A percentile compares a stretch with the other conserved stretches of the same genome.
Evolutionary conservation across 2,113 vertebrate genomes (phyloP).

Genomic region (Nesoenas mayeri): DNA sequence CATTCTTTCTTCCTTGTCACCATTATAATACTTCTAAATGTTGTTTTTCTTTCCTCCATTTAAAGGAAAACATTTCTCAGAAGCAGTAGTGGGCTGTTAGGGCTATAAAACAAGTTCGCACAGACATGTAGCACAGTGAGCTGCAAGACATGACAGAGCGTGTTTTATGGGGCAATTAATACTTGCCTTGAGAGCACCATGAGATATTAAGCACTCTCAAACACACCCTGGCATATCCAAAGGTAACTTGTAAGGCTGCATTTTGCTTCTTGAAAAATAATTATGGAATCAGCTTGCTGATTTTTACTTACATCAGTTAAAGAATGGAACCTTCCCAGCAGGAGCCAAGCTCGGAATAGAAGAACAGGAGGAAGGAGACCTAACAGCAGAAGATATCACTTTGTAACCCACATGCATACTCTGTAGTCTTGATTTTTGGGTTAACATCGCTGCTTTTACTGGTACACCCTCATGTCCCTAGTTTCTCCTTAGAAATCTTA

Average conservation of each 20-base stretch:
- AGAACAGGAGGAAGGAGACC: not conserved
- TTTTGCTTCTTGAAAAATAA: conserved; percentile 38
- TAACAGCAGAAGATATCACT: not conserved
- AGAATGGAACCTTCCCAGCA: not conserved
- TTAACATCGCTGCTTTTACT: not conserved
- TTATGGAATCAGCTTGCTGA: not conserved
- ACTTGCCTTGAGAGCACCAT: conserved; percentile 12
- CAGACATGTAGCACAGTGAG: conserved; percentile 30
- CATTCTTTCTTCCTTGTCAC: conserved; percentile 46
- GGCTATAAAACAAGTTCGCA: conserved; percentile 61
- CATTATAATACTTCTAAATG: conserved; percentile 1
- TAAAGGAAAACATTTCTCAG: conserved; percentile 50
- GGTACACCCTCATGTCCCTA: not conserved
- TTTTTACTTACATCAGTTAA: not conserved
- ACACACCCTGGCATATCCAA: not conserved
- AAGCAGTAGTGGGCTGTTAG: conserved; percentile 35
- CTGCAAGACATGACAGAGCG: conserved; percentile 39
- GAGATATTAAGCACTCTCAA: conserved; percentile 38
- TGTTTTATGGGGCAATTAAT: conserved; percentile 71
- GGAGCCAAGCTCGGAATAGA: not conserved
- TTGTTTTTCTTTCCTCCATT: conserved; percentile 49
- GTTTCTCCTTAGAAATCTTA: not conserved
- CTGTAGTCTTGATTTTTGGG: not conserved
- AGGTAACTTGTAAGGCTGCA: not conserved
- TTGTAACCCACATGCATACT: not conserved